Percentiles rank a stretch among this genome's conserved stretches.
phyloP scores from a whole-genome alignment of 2,797 vertebrate species.

The Sebastes baramenuke region DNA sequence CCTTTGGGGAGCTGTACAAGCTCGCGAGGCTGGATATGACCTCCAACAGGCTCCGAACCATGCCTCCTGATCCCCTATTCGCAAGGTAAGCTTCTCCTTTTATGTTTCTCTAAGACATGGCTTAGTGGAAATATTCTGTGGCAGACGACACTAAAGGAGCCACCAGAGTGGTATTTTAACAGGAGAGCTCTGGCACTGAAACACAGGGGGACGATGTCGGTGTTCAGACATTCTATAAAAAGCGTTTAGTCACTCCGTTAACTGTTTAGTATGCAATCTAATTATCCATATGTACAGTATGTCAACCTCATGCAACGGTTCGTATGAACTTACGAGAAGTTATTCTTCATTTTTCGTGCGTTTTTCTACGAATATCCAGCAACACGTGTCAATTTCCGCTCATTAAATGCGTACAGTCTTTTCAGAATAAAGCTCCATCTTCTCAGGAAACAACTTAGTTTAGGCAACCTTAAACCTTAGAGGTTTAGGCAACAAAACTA shows the following conservation, averaged over 20 bases:
- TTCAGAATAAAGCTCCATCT: no score
- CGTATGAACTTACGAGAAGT: no score
- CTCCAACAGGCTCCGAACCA: constrained; percentile 90
- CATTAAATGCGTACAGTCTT: no score
- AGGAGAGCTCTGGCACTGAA: neutral
- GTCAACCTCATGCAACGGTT: neutral
- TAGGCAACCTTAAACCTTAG: no score
- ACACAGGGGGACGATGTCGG: neutral
- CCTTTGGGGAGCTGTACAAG: constrained; percentile 90
- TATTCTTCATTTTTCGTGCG: no score
- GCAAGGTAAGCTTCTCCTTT: constrained; percentile 68
- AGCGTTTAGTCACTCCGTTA: neutral
- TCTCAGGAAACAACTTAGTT: no score
- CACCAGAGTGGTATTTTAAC: constrained; percentile 4
- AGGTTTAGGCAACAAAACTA: no score
- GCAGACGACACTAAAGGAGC: constrained; percentile 12
- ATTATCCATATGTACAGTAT: neutral
- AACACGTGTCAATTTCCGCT: neutral
- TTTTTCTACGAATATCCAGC: no score
- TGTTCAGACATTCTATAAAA: neutral
- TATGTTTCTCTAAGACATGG: constrained; percentile 41
- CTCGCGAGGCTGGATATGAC: constrained; percentile 94
- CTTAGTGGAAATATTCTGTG: constrained; percentile 17
- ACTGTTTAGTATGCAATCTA: neutral
- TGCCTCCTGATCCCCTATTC: constrained; percentile 92